Percentiles rank a stretch among this genome's conserved stretches.
phyloP scores from a whole-genome alignment of 2,113 vertebrate species.

The Pedionomus torquatus region DNA sequence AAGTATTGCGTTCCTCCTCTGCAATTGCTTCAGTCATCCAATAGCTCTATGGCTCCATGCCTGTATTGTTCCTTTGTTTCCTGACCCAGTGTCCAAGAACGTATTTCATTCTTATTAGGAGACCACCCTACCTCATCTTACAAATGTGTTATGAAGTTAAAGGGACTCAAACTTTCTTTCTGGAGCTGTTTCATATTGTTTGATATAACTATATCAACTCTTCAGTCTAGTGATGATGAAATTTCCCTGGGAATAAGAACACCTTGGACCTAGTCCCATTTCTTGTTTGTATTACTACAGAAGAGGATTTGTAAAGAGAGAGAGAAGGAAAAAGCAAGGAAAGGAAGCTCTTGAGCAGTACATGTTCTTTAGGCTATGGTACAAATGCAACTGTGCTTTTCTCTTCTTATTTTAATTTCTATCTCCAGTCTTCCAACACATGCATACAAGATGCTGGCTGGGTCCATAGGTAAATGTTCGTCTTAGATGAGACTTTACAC shows the following conservation, averaged over 20 bases:
- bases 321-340: not conserved
- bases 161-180: not conserved
- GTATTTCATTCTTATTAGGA: not conserved
- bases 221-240: not conserved
- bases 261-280: not conserved
- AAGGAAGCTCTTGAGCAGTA: not conserved
- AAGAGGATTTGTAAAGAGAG: not conserved
- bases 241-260: not conserved
- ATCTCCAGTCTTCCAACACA: not conserved
- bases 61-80: not conserved
- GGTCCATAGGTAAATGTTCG: fast-evolving
- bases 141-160: not conserved
- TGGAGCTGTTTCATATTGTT: not conserved
- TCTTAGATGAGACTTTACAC: not conserved
- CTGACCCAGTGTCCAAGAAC: not conserved
- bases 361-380: not conserved
- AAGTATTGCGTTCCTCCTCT: not conserved
- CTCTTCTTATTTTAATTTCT: not conserved
- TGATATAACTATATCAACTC: not conserved
- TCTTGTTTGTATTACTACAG: not conserved
- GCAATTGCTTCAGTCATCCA: not conserved
- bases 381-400: not conserved
- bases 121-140: not conserved
- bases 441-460: not conserved
- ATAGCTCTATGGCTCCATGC: not conserved